Conservation (phyloP, 2,797 vertebrate species). For the Megaceryle alcyon region DNA sequence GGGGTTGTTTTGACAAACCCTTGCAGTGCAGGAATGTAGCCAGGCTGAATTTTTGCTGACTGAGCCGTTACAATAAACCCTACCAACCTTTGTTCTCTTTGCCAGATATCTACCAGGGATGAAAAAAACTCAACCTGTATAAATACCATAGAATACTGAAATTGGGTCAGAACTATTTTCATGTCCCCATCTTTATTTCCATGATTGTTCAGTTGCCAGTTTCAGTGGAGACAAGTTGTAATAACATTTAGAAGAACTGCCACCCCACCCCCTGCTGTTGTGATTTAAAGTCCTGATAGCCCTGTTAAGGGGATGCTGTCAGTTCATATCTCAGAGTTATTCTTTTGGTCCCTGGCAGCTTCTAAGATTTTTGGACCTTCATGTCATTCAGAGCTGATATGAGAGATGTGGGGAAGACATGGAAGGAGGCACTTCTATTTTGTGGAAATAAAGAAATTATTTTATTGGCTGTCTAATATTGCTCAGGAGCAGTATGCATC, state of each 20-base stretch:
- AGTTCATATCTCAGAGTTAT: background rate
- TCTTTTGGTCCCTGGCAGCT: background rate
- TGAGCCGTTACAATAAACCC: slow-evolving; percentile 26
- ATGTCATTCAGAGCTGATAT: background rate
- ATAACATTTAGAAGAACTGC: background rate
- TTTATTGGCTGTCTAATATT: background rate
- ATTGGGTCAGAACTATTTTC: background rate
- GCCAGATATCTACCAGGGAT: background rate
- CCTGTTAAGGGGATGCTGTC: background rate
- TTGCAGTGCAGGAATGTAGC: slow-evolving; percentile 13
- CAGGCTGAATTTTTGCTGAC: slow-evolving; percentile 42
- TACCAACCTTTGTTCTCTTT: slow-evolving; percentile 24
- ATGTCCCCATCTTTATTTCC: background rate
- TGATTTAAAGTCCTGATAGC: background rate
- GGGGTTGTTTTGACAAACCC: slow-evolving; percentile 30
- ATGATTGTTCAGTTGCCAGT: background rate
- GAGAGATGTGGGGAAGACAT: background rate
- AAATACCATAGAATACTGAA: slow-evolving; percentile 5
- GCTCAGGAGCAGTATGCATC: background rate
- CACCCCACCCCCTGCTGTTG: background rate
- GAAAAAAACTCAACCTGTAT: background rate
- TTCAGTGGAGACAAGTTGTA: background rate
- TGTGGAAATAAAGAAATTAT: background rate
- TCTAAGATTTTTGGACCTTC: background rate
- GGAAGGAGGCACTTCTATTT: background rate